Evolutionary conservation across 2,113 vertebrate genomes (phyloP).

Genomic region (Sardina pilchardus): DNA sequence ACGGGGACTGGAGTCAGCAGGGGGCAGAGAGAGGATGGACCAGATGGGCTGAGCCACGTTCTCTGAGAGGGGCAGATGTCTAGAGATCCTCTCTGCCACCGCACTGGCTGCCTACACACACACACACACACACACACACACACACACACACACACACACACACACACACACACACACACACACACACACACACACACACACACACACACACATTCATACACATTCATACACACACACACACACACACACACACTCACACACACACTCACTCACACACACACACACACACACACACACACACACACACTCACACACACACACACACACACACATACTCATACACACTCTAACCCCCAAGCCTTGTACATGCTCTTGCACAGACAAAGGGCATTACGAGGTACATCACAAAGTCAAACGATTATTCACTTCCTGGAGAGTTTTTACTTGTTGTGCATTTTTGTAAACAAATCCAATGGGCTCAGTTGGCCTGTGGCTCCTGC

Average conservation of each 20-base stretch:
- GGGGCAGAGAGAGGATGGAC: conserved; percentile 34
- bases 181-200: neutral
- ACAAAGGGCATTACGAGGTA: neutral
- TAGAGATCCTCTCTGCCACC: conserved; percentile 46
- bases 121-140: conserved; percentile 13
- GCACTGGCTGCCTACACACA: conserved; percentile 24
- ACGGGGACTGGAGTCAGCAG: conserved; percentile 20
- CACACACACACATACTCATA: neutral
- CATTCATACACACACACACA: neutral
- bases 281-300: neutral
- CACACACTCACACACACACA: neutral
- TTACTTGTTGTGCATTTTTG: neutral
- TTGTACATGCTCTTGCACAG: neutral
- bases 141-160: neutral
- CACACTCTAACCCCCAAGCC: neutral
- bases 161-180: neutral
- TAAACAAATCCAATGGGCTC: neutral
- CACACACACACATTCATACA: neutral
- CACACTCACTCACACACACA: neutral
- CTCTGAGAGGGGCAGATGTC: conserved; percentile 69
- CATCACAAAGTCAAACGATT: neutral
- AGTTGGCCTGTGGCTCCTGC: neutral
- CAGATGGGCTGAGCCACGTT: conserved; percentile 66
- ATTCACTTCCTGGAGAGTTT: neutral
- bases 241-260: neutral